Evolutionary conservation across 2,113 vertebrate genomes (phyloP), one percentile per base, ranked within the genome.

Genomic region (Pseudolaguvia tuberculata): DNA sequence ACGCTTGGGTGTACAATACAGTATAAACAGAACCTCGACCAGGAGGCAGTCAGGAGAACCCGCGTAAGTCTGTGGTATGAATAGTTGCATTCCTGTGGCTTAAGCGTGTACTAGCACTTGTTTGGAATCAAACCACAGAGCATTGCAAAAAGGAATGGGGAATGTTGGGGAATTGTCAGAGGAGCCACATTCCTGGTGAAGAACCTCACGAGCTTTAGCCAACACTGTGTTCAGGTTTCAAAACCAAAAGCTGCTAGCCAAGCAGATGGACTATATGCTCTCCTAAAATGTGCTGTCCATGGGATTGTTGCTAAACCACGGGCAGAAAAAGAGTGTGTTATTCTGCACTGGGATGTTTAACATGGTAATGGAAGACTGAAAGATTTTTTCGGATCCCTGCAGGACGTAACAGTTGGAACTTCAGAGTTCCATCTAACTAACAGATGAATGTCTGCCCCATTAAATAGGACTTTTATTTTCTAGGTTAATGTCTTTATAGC

Each of bases 201-300:
- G 74, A 52, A 82, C 72, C 81, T 82, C 81, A 77, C 48, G 66
- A 73, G 61, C 21, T 68, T 56, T 18, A 14, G 75, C 78, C 78
- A 82, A 79, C 78, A 71, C 50, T 53, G 15, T 67, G 71, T 78
- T 78, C 72, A 50, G 59, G 76, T 78, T 81, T 81, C 79, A 78
- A 81, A 80, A 81, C 76, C 71, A 78, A 78, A 81, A 81, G 58
- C 72, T 81, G 79, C 79, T 81, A 69, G 76, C 75, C 75, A 81
- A 81, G 79, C 72, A 78, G 73, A 67, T 51, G 27, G 61, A 70
- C 42, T 70, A 69, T 67, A 63, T 59, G 78, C 58, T 65, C 62
- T 70, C 73, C 42, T 29, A 31, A 65, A 53, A 42, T 48, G 42
- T 72, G 21, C 56, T 52, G 15, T 68, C 71, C 62, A 62, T 74